Conservation (phyloP, 2,888 invertebrate genomes). For the Spicauda simplicius region DNA sequence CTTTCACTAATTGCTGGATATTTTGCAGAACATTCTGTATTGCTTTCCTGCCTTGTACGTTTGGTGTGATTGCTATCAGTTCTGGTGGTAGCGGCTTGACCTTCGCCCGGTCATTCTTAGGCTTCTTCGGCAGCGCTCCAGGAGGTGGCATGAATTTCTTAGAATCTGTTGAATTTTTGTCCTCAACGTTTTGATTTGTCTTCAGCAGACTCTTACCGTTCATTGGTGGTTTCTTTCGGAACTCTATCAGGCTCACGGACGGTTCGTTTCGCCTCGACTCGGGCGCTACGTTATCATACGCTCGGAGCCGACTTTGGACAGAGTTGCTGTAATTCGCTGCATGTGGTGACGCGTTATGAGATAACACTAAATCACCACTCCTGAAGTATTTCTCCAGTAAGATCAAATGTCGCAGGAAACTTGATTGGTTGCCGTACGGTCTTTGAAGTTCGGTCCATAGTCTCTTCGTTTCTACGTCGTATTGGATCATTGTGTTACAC, state of each 20-base stretch:
- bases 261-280: constrained; percentile 66
- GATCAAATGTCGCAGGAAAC: constrained; percentile 92
- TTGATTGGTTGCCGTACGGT: constrained; percentile 94
- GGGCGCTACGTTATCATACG: constrained; percentile 87
- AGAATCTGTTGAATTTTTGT: constrained; percentile 52
- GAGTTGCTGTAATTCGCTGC: constrained; percentile 92
- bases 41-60: constrained; percentile 71
- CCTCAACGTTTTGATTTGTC: constrained; percentile 63
- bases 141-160: constrained; percentile 71
- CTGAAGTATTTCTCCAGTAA: constrained; percentile 93
- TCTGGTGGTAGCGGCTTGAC: constrained; percentile 82
- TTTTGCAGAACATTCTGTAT: constrained; percentile 79
- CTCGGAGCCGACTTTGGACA: constrained; percentile 90
- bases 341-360: constrained; percentile 89
- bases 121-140: constrained; percentile 57
- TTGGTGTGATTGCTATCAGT: constrained; percentile 83
- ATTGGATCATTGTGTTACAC: constrained; percentile 91
- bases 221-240: constrained; percentile 70
- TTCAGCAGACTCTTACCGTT: constrained; percentile 78
- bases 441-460: constrained; percentile 93
- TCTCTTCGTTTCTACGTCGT: constrained; percentile 91
- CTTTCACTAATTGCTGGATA: constrained; percentile 79
- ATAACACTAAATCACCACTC: constrained; percentile 90
- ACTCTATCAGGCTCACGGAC: constrained; percentile 71
- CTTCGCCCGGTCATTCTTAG: constrained; percentile 62